Percentiles rank a stretch among this genome's conserved stretches.
Conservation (phyloP, 2,113 vertebrate genomes). For the Rattus norvegicus region DNA sequence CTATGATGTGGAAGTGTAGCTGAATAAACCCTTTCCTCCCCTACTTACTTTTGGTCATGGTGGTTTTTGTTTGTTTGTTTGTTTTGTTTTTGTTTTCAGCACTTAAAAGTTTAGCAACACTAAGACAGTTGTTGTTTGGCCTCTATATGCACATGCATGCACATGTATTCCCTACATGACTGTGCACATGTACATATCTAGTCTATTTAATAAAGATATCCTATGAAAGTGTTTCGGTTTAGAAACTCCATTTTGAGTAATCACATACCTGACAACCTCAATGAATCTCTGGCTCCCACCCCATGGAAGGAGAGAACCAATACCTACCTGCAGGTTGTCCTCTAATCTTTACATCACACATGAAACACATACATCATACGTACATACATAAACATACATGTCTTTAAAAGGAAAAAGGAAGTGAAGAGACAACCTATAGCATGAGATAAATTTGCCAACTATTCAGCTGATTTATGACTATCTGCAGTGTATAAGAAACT, state of each 20-base stretch:
- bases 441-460: neutral
- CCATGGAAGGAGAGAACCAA: neutral
- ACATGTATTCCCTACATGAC: neutral
- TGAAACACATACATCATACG: neutral
- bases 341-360: neutral
- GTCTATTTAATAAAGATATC: neutral
- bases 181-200: neutral
- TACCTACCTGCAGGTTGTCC: neutral
- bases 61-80: neutral
- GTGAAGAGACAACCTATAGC: neutral
- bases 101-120: neutral
- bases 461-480: neutral
- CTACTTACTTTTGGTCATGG: neutral
- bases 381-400: neutral
- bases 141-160: neutral
- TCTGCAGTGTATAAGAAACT: neutral
- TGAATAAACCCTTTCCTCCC: neutral
- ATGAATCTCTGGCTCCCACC: neutral
- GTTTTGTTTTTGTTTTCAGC: neutral
- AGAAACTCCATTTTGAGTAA: neutral
- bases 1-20: neutral
- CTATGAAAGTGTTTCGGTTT: neutral
- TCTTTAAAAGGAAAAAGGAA: neutral
- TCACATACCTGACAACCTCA: neutral
- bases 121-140: neutral